Percentiles rank a stretch among this genome's conserved stretches.
Conservation (phyloP, 2,888 invertebrate genomes). For the Helobdella robusta region DNA sequence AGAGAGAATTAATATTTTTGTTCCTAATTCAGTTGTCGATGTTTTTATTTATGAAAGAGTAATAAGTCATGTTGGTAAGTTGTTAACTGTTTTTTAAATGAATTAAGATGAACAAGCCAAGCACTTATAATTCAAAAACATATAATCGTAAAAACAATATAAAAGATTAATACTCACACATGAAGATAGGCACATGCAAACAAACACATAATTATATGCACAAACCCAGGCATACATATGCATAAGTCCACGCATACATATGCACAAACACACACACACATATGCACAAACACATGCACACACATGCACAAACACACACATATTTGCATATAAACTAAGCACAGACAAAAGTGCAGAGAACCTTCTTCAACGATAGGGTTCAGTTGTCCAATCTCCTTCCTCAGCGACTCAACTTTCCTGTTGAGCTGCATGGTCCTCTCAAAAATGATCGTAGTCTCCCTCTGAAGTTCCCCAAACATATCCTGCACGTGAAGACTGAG, state of each 20-base stretch:
- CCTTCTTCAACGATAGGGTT: conserved; percentile 23
- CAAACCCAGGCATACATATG: not conserved
- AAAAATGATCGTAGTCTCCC: conserved; percentile 2
- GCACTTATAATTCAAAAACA: too few relatives aligned
- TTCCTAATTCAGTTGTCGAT: too few relatives aligned
- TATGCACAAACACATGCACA: conserved; percentile 1
- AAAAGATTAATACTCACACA: not conserved
- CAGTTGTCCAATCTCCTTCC: conserved; percentile 10
- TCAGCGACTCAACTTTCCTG: conserved; percentile 13
- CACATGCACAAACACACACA: conserved; percentile 4
- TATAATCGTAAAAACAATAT: too few relatives aligned
- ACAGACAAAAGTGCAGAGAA: not conserved
- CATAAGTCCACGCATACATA: not conserved
- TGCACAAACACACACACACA: conserved; percentile 13
- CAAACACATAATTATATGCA: not conserved
- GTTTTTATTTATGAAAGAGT: too few relatives aligned
- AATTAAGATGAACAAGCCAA: too few relatives aligned
- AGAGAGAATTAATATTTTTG: too few relatives aligned
- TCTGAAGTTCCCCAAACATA: conserved; percentile 20
- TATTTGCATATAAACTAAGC: not conserved
- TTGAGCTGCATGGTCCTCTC: conserved; percentile 14
- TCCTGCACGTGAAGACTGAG: conserved; percentile 20
- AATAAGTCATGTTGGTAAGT: too few relatives aligned
- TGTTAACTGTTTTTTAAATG: too few relatives aligned
- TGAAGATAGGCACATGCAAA: not conserved